These are phyloP conservation scores for Dendrolimus houi DNA, from an alignment of 2,888 invertebrate genomes.

Conservation along the genomic window DNA sequence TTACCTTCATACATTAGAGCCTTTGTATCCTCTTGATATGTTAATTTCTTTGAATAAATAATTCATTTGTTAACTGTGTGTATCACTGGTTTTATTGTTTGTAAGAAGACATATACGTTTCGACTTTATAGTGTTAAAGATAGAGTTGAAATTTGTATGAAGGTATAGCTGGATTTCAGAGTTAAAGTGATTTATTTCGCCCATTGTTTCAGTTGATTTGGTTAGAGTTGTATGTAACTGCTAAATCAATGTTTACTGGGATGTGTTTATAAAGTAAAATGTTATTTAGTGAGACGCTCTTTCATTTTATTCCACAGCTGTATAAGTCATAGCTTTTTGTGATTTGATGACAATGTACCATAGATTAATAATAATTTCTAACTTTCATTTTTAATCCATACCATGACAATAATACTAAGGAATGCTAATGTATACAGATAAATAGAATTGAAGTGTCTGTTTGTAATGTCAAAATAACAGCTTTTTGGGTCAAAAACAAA, in stretches of 20 bases:
- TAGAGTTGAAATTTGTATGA: neutral
- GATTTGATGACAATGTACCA: too few relatives aligned
- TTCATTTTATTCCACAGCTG: too few relatives aligned
- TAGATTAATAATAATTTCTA: too few relatives aligned
- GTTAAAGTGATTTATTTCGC: neutral
- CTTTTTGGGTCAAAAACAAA: too few relatives aligned
- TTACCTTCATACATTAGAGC: neutral
- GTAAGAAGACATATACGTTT: neutral
- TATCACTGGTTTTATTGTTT: constrained; percentile 35
- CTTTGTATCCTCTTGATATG: constrained; percentile 56
- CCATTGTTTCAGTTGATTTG: neutral
- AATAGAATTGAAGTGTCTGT: too few relatives aligned
- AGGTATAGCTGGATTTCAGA: neutral
- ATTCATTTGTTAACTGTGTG: constrained; percentile 61
- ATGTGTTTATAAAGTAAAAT: neutral
- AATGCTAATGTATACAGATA: too few relatives aligned
- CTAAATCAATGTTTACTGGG: constrained; percentile 8
- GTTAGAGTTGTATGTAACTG: neutral
- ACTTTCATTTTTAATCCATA: too few relatives aligned
- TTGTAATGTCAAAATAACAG: too few relatives aligned
- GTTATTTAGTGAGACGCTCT: too few relatives aligned
- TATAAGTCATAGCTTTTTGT: too few relatives aligned
- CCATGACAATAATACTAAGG: too few relatives aligned
- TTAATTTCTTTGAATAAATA: constrained; percentile 72
- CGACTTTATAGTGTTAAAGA: constrained; percentile 34